These are phyloP conservation scores for Centropus unirufus DNA, from an alignment of 2,113 vertebrate species.

Conservation along the genomic window DNA sequence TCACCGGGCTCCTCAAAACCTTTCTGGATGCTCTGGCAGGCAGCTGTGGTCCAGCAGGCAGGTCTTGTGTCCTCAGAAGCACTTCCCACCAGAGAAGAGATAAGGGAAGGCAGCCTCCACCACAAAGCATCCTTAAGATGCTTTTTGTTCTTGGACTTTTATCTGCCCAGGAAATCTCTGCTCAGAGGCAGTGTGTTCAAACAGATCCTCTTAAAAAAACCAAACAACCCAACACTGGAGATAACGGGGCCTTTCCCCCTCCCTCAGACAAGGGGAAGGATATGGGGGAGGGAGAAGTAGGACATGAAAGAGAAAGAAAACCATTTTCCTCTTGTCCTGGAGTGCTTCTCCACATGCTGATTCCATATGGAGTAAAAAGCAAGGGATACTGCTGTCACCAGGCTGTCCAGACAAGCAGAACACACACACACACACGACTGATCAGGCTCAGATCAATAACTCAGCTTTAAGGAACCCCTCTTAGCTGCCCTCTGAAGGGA, in stretches of 20 bases:
- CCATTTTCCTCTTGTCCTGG: slow-evolving; percentile 33
- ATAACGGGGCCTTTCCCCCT: slow-evolving; percentile 29
- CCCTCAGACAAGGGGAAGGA: slow-evolving; percentile 12
- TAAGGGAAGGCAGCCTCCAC: slow-evolving; percentile 58
- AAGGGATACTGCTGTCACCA: slow-evolving; percentile 24
- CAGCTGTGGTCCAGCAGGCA: slow-evolving; percentile 53
- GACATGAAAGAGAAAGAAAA: slow-evolving; percentile 42
- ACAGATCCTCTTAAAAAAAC: not conserved
- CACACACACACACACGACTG: not conserved
- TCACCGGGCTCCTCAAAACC: not conserved
- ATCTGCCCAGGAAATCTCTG: slow-evolving; percentile 69
- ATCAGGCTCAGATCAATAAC: not conserved
- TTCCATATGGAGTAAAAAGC: slow-evolving; percentile 43
- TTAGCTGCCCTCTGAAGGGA: not conserved
- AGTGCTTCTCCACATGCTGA: slow-evolving; percentile 14
- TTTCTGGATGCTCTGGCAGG: not conserved
- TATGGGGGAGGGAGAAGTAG: slow-evolving; percentile 7
- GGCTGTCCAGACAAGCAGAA: not conserved
- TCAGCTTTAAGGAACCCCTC: not conserved
- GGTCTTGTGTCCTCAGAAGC: slow-evolving; percentile 56
- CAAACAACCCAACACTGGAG: not conserved
- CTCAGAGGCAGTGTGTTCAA: slow-evolving; percentile 52
- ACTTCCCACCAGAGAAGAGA: slow-evolving; percentile 54
- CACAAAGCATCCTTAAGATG: slow-evolving; percentile 44
- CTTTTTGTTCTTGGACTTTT: slow-evolving; percentile 68